These are phyloP conservation scores for Pyralis farinalis DNA, from an alignment of 2,888 invertebrate genomes.

Conservation along the genomic window DNA sequence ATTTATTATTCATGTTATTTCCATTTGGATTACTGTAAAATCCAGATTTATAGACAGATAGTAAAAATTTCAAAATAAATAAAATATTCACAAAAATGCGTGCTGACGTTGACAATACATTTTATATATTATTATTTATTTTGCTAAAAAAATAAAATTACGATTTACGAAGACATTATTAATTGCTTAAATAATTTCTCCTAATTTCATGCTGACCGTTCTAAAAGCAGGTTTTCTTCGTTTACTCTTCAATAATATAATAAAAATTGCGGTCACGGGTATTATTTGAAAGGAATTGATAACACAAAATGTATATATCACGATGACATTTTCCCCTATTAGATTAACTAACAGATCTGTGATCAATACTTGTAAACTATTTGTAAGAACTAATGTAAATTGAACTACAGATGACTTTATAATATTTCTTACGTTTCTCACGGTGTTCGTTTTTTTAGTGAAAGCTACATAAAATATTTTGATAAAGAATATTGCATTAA, in stretches of 20 bases:
- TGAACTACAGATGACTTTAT: constrained; percentile 36
- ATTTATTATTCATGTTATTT: no score
- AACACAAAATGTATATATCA: constrained; percentile 26
- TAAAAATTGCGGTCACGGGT: constrained; percentile 31
- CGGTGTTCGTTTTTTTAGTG: constrained; percentile 16
- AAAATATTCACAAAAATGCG: no score
- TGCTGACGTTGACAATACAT: no score
- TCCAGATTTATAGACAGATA: no score
- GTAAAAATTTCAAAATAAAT: no score
- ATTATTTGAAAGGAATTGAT: constrained; percentile 39
- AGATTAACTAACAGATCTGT: constrained; percentile 30
- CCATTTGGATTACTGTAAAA: no score
- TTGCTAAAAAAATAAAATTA: no score
- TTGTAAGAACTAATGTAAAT: constrained; percentile 43
- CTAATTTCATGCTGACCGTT: background rate
- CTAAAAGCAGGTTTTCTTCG: background rate
- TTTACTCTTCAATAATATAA: constrained; percentile 20
- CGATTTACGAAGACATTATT: no score
- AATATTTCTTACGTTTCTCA: constrained; percentile 23
- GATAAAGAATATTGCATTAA: constrained; percentile 43
- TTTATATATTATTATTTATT: no score
- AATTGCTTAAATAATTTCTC: background rate
- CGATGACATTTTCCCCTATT: constrained; percentile 4
- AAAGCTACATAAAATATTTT: constrained; percentile 43
- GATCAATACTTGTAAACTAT: constrained; percentile 47